Evolutionary conservation across 2,888 invertebrate genomes (phyloP), one percentile per base, ranked within the genome.

Genomic region (Apodemia duryi): DNA sequence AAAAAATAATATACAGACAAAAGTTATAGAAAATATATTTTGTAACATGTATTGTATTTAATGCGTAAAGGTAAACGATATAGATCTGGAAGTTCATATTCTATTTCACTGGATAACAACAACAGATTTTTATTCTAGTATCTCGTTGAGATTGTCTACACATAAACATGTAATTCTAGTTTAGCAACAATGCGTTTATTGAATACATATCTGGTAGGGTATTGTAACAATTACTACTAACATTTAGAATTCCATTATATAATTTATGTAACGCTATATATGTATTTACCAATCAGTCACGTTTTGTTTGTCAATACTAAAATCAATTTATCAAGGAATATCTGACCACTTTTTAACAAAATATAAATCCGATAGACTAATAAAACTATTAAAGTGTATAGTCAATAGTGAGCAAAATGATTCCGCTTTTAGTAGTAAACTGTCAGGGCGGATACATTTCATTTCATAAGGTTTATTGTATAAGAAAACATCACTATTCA

Each of bases 111-210:
- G 46, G 29, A 61, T 49, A 64, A 64, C 61, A 64, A 64, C 61
- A 64, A 61, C 60, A 61, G 49, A 28, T 64, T 61, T 21, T 61
- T 64, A 65, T 65, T 29, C 61, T 65, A 64, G 61, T 64, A 35
- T 75, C 75, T 71, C 75, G 71, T 75, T 70, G 77, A 77, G 77
- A 78, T 74, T 75, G 70, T 67, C 73, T 77, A 75, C 73, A 77
- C 71, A 67, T 77, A 75, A 73, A 77, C 71, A 67, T 72, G 73
- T 72, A 71, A 70, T 72, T 76, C 70, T 72, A 72, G 51, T 63
- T 68, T 66, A 67, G 68, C 64, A 62, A 67, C 46, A 57, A 67
- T 66, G 65, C 63, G 32, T 35, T 64, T 61, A 63, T 64, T 67
- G 66, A 69, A 65, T 70, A 71, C 65, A 67, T 66, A 63, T 70